phyloP scores from a whole-genome alignment of 2,888 invertebrate genomes.

The Scaptomyza polygonia region DNA sequence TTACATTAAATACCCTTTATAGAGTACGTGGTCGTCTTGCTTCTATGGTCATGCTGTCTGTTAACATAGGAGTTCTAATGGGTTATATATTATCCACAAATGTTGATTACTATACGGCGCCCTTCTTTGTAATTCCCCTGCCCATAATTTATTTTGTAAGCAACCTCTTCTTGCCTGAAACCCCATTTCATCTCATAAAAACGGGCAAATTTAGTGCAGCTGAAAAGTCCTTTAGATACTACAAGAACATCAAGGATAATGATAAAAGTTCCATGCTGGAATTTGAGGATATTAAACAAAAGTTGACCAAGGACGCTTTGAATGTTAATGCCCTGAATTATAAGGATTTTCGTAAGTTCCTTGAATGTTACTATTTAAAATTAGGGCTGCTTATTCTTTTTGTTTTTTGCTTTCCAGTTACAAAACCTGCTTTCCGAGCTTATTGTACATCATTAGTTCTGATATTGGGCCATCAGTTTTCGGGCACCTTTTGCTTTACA shows the following conservation, averaged over 20 bases:
- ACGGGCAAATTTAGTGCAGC: conserved; percentile 56
- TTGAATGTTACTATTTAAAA: background rate
- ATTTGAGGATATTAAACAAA: conserved; percentile 48
- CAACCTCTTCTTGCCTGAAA: conserved; percentile 70
- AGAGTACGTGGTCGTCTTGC: conserved; percentile 81
- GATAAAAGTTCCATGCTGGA: conserved; percentile 56
- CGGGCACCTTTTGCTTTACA: conserved; percentile 70
- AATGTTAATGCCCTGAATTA: conserved; percentile 38
- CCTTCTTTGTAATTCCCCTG: conserved; percentile 56
- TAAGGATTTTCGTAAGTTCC: conserved; percentile 77
- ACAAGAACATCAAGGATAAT: conserved; percentile 53
- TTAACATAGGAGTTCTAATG: conserved; percentile 63
- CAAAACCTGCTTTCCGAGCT: conserved; percentile 58
- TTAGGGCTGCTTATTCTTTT: fast-evolving
- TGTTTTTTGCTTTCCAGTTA: conserved; percentile 48
- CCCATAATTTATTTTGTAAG: conserved; percentile 63
- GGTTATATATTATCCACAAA: conserved; percentile 67
- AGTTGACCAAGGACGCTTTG: conserved; percentile 43
- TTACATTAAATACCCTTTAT: background rate
- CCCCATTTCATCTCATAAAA: conserved; percentile 70
- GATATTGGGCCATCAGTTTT: conserved; percentile 60
- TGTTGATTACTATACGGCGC: conserved; percentile 57
- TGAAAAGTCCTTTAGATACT: conserved; percentile 69
- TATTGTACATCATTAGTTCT: conserved; percentile 58
- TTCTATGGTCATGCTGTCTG: conserved; percentile 71